Evolutionary conservation across 2,113 vertebrate species (phyloP).

Genomic region (Nematolebias whitei): DNA sequence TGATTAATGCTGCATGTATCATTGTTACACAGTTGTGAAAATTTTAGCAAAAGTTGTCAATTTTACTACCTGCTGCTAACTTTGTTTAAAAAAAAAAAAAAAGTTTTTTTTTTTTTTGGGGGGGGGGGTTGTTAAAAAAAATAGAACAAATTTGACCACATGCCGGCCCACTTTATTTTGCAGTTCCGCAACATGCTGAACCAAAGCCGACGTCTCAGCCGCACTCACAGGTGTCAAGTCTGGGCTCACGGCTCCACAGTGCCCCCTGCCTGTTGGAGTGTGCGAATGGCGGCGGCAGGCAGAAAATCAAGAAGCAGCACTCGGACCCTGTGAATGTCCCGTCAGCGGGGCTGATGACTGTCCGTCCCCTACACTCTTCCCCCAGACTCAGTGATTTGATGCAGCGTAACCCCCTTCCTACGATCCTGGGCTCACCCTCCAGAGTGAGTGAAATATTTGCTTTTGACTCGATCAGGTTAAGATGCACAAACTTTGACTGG

Average conservation of each 20-base stretch:
- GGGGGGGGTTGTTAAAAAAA: neutral
- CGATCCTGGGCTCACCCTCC: constrained; percentile 92
- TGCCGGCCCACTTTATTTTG: neutral
- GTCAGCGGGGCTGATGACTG: constrained; percentile 66
- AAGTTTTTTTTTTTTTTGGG: too few relatives aligned
- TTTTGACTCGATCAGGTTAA: neutral
- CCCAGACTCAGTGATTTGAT: constrained; percentile 93
- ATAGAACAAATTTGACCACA: constrained; percentile 10
- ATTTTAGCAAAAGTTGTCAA: neutral
- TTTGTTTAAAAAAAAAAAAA: constrained; percentile 17
- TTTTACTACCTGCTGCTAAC: neutral
- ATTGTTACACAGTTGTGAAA: too few relatives aligned
- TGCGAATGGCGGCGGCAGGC: constrained; percentile 81
- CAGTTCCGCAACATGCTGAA: constrained; percentile 60
- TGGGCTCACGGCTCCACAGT: constrained; percentile 93
- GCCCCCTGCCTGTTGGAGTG: constrained; percentile 92
- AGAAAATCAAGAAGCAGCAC: constrained; percentile 93
- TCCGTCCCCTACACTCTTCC: constrained; percentile 88
- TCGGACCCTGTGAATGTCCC: constrained; percentile 85
- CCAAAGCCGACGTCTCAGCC: constrained; percentile 53
- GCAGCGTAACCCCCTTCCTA: constrained; percentile 92
- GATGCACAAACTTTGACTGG: neutral
- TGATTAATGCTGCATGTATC: too few relatives aligned
- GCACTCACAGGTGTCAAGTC: constrained; percentile 73
- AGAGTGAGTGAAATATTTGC: constrained; percentile 80